phyloP scores from a whole-genome alignment of 2,888 invertebrate species.

The Acanthococcus lagerstroemiae region DNA sequence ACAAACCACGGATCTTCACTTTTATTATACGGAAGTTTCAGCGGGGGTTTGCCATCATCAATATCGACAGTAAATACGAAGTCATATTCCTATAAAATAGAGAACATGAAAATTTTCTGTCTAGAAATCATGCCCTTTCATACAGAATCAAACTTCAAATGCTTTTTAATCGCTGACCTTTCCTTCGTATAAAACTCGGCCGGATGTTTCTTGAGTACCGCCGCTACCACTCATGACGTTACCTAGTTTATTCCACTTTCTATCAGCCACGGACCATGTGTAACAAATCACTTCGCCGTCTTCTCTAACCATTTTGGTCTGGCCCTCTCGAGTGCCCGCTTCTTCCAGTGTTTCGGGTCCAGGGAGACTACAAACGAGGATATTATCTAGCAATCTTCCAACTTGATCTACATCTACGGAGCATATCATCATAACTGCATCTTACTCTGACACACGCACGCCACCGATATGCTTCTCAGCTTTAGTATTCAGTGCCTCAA shows the following conservation, averaged over 20 bases:
- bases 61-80: constrained; percentile 94
- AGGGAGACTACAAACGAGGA: constrained; percentile 53
- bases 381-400: constrained; percentile 10
- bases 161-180: constrained; percentile 47
- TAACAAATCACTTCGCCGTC: constrained; percentile 67
- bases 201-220: constrained; percentile 53
- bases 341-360: constrained; percentile 64
- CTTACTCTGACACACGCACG: constrained; percentile 72
- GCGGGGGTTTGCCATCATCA: constrained; percentile 74
- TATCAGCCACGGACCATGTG: constrained; percentile 56
- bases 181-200: constrained; percentile 73
- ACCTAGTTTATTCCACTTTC: constrained; percentile 75
- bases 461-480: constrained; percentile 68
- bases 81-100: constrained; percentile 63
- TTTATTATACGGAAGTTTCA: constrained; percentile 84
- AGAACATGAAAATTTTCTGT: constrained; percentile 6
- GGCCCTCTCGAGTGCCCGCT: constrained; percentile 71
- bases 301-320: constrained; percentile 71
- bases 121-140: not conserved
- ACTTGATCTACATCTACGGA: not conserved
- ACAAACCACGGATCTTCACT: constrained; percentile 86
- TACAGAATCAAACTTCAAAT: not conserved
- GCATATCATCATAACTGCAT: constrained; percentile 33
- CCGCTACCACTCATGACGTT: constrained; percentile 74
- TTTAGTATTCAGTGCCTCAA: constrained; percentile 53